These are phyloP conservation scores for Pomatostomus ruficeps DNA, from an alignment of 2,113 vertebrate genomes.

Conservation along the genomic window DNA sequence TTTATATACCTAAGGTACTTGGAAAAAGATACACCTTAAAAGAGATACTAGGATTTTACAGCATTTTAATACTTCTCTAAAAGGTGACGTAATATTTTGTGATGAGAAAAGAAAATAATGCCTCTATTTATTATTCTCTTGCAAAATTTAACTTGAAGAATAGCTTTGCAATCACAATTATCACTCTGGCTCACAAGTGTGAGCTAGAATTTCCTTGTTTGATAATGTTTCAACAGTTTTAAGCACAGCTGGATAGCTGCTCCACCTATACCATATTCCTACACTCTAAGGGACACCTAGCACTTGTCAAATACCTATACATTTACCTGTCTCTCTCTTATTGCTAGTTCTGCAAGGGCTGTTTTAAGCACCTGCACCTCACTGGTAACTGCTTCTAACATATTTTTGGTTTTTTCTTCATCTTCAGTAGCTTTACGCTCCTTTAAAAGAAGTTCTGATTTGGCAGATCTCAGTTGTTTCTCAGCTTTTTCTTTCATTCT, in stretches of 20 bases:
- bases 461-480: slow-evolving; percentile 70
- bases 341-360: slow-evolving; percentile 77
- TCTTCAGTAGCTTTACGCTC: slow-evolving; percentile 71
- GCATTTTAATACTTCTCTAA: not conserved
- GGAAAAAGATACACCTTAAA: not conserved
- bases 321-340: slow-evolving; percentile 82
- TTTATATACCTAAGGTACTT: not conserved
- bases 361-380: slow-evolving; percentile 74
- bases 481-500: slow-evolving; percentile 79
- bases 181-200: not conserved
- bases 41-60: not conserved
- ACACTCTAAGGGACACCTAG: not conserved
- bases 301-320: not conserved
- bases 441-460: slow-evolving; percentile 74
- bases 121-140: not conserved
- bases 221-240: not conserved
- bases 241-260: not conserved
- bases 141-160: not conserved
- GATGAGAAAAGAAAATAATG: not conserved
- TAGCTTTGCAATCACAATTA: not conserved
- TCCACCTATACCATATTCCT: not conserved
- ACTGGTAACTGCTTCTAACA: slow-evolving; percentile 60
- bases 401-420: slow-evolving; percentile 61
- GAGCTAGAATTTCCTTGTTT: not conserved
- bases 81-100: not conserved